A percentile compares a stretch with the other conserved stretches of the same genome.
Conservation (phyloP, 2,113 vertebrate genomes). For the Corythornis vintsioides region DNA sequence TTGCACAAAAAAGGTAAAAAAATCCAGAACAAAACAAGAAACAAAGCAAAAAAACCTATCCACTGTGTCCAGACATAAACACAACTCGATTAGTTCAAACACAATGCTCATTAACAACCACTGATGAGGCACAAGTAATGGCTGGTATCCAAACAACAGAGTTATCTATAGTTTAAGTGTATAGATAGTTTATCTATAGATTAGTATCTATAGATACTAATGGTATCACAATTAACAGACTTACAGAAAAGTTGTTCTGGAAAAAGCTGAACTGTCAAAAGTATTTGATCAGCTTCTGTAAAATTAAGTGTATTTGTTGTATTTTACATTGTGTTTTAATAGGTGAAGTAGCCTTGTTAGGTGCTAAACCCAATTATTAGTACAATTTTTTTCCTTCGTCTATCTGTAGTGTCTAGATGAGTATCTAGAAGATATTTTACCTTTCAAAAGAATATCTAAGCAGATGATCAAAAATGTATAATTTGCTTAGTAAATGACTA, state of each 20-base stretch:
- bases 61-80: background rate
- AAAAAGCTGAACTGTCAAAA: background rate
- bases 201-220: background rate
- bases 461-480: background rate
- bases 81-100: background rate
- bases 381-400: background rate
- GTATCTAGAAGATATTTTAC: background rate
- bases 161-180: too few relatives aligned
- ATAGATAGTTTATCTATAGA: too few relatives aligned
- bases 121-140: background rate
- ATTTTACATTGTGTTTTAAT: background rate
- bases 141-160: background rate
- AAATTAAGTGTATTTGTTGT: background rate
- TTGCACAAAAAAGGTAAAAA: background rate
- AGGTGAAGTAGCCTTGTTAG: background rate
- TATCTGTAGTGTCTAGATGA: background rate
- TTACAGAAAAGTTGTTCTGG: background rate
- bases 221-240: background rate
- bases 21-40: background rate
- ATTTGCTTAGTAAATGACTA: background rate
- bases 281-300: background rate
- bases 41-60: accelerated
- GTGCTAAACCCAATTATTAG: background rate
- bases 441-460: background rate
- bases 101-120: background rate